Conservation (phyloP, 2,888 invertebrate species). For the Pyralis farinalis region DNA sequence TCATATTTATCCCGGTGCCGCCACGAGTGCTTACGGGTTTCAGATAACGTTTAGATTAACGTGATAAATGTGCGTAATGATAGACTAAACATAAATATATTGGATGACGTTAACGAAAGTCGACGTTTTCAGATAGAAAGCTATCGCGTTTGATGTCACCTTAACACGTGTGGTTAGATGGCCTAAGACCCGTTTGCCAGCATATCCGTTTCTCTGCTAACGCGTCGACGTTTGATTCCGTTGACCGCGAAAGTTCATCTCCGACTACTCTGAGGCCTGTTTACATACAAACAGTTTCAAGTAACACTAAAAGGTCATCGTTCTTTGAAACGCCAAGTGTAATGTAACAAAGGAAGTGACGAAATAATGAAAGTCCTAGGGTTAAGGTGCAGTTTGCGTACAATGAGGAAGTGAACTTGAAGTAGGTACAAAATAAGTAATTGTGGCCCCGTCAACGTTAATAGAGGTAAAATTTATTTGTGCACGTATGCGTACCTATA, state of each 20-base stretch:
- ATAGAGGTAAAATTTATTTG: no score
- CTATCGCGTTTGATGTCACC: slow-evolving; percentile 53
- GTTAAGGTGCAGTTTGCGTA: no score
- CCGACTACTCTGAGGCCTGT: background rate
- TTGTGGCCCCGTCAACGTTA: no score
- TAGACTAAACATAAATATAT: background rate
- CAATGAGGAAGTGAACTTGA: no score
- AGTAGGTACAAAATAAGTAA: no score
- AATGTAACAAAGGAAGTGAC: no score
- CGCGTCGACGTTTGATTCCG: background rate
- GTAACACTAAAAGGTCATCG: no score
- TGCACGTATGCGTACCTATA: no score
- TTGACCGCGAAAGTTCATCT: background rate
- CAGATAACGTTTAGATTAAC: slow-evolving; percentile 1
- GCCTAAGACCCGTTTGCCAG: slow-evolving; percentile 51
- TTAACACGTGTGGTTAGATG: slow-evolving; percentile 48
- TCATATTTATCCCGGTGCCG: background rate
- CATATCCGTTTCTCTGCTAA: background rate
- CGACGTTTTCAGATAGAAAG: background rate
- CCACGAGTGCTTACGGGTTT: background rate
- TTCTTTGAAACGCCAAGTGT: no score
- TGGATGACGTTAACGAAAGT: slow-evolving; percentile 10
- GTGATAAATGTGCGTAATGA: slow-evolving; percentile 1
- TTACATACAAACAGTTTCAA: no score
- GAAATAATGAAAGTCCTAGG: no score